These are phyloP conservation scores for Nephotettix cincticeps DNA, from an alignment of 1,140 invertebrate species.

Conservation along the genomic window DNA sequence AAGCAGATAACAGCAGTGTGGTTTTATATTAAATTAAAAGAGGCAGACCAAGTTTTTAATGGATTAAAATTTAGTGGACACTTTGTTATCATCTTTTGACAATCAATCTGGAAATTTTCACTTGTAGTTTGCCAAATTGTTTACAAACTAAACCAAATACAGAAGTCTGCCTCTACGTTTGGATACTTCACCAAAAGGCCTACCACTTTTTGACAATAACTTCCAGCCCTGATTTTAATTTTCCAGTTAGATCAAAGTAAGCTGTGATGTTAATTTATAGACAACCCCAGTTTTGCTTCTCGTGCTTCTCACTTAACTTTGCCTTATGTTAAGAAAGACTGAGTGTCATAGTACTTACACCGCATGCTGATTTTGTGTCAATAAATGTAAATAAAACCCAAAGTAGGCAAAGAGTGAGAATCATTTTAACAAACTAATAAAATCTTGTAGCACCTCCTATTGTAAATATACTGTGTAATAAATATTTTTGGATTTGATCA, in stretches of 20 bases:
- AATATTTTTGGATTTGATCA: not conserved
- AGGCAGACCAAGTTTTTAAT: not conserved
- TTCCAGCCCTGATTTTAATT: not conserved
- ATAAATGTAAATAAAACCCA: not conserved
- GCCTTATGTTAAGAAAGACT: slow-evolving; percentile 12
- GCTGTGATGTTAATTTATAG: not conserved
- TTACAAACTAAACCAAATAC: no score
- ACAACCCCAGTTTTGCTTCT: not conserved
- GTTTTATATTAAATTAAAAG: not conserved
- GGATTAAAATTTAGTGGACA: not conserved
- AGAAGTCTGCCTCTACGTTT: no score
- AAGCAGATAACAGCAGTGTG: no score
- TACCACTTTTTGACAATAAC: slow-evolving; percentile 6
- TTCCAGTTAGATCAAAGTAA: not conserved
- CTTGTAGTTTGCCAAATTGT: no score
- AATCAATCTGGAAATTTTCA: no score
- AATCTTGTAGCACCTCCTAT: not conserved
- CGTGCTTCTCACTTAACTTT: slow-evolving; percentile 10
- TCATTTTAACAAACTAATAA: not conserved
- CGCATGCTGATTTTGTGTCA: not conserved
- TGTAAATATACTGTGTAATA: not conserved
- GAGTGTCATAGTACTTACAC: not conserved
- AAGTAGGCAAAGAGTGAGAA: not conserved
- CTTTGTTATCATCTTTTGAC: no score
- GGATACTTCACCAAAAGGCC: not conserved